These are phyloP conservation scores for Lathronympha strigana DNA, from an alignment of 2,888 invertebrate species.

Conservation along the genomic window DNA sequence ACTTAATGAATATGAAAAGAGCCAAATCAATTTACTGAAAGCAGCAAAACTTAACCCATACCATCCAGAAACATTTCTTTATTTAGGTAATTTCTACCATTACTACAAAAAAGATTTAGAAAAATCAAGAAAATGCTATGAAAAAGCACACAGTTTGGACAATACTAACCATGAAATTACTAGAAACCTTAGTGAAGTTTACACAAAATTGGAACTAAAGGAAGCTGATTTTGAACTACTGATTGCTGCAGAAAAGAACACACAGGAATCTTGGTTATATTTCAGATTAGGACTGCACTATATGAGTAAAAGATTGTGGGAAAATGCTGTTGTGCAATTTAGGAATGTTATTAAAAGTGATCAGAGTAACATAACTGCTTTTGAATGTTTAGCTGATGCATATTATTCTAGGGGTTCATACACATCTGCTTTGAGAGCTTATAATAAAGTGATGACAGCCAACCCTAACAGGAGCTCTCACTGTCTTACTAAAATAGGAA, in stretches of 20 bases:
- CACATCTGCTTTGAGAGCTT: slow-evolving; percentile 94
- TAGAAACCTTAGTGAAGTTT: slow-evolving; percentile 89
- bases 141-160: slow-evolving; percentile 92
- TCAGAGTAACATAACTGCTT: slow-evolving; percentile 88
- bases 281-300: slow-evolving; percentile 93
- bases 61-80: slow-evolving; percentile 88
- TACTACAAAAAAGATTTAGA: slow-evolving; percentile 85
- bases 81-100: slow-evolving; percentile 90
- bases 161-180: slow-evolving; percentile 87
- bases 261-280: slow-evolving; percentile 90
- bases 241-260: slow-evolving; percentile 73
- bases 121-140: slow-evolving; percentile 92
- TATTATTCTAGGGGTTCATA: slow-evolving; percentile 95
- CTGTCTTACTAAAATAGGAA: slow-evolving; percentile 90
- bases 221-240: slow-evolving; percentile 87
- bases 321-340: slow-evolving; percentile 90
- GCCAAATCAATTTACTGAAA: slow-evolving; percentile 86
- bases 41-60: slow-evolving; percentile 90
- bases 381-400: slow-evolving; percentile 96
- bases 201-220: slow-evolving; percentile 87
- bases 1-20: slow-evolving; percentile 83
- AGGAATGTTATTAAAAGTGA: slow-evolving; percentile 88
- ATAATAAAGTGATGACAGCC: slow-evolving; percentile 89
- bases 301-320: slow-evolving; percentile 88
- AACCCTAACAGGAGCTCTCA: slow-evolving; percentile 85